Evolutionary conservation across 2,113 vertebrate genomes (phyloP).

Genomic region (Malurus elegans): DNA sequence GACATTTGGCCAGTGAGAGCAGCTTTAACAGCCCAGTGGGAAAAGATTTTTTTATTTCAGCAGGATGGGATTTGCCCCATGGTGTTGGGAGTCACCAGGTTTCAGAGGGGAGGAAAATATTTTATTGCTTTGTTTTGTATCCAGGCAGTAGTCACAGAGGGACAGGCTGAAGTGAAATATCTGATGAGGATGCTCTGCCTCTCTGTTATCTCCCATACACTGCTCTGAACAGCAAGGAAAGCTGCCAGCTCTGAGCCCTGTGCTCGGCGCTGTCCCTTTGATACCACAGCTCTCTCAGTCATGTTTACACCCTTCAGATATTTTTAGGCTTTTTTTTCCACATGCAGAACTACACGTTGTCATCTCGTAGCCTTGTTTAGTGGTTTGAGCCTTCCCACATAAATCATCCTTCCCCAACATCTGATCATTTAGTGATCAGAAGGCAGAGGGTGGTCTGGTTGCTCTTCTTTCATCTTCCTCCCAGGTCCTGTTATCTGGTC

Average conservation of each 20-base stretch:
- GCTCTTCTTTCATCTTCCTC: neutral
- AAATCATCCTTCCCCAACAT: constrained; percentile 34
- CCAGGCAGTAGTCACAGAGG: neutral
- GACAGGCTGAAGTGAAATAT: neutral
- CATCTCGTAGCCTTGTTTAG: neutral
- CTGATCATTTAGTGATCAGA: constrained; percentile 32
- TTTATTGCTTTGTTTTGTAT: neutral
- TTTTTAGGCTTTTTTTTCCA: constrained; percentile 20
- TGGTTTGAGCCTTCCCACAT: constrained; percentile 25
- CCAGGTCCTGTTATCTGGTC: neutral
- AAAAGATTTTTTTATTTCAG: neutral
- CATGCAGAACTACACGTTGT: neutral
- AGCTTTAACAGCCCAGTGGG: neutral
- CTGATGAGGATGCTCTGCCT: neutral
- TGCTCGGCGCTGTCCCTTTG: neutral
- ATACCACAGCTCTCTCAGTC: constrained; percentile 22
- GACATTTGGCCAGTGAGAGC: neutral
- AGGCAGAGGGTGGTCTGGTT: neutral
- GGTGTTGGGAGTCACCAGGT: neutral
- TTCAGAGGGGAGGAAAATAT: neutral
- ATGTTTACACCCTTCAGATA: constrained; percentile 63
- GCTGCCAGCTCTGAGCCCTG: constrained; percentile 6
- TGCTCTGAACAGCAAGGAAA: neutral
- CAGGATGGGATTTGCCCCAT: fast-evolving
- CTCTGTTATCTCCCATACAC: neutral